Conservation (phyloP, 2,797 vertebrate genomes). For the Sebastes reedi region DNA sequence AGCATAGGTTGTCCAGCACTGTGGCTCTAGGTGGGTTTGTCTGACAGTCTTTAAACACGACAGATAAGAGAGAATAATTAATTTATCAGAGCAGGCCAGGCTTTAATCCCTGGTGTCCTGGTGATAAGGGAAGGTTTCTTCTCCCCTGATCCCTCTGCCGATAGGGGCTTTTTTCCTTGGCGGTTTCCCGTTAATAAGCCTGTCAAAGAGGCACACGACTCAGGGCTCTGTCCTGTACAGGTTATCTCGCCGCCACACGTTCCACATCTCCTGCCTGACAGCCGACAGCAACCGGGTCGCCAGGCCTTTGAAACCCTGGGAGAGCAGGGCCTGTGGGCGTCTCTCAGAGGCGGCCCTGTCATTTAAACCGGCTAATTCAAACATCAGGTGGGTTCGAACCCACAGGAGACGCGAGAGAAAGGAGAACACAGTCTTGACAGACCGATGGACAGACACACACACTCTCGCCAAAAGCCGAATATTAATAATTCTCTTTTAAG, state of each 20-base stretch:
- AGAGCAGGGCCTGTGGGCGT: slow-evolving; percentile 61
- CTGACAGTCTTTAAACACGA: slow-evolving; percentile 82
- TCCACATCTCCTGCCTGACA: slow-evolving; percentile 76
- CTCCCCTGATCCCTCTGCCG: slow-evolving; percentile 77
- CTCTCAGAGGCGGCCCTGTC: slow-evolving; percentile 75
- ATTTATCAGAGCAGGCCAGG: slow-evolving; percentile 82
- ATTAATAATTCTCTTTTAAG: slow-evolving; percentile 67
- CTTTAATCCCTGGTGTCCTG: slow-evolving; percentile 84
- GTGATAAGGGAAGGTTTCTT: slow-evolving; percentile 84
- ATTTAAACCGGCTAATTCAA: slow-evolving; percentile 80
- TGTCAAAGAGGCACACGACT: slow-evolving; percentile 78
- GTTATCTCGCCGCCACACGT: slow-evolving; percentile 82
- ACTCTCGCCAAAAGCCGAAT: slow-evolving; percentile 17
- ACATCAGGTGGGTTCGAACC: slow-evolving; percentile 64
- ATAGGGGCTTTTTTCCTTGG: slow-evolving; percentile 75
- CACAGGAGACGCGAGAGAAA: slow-evolving; percentile 31
- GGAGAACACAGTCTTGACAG: slow-evolving; percentile 16
- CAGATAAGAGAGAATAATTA: slow-evolving; percentile 85
- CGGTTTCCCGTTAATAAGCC: slow-evolving; percentile 84
- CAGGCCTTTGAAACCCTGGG: slow-evolving; percentile 75
- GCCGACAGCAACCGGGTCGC: slow-evolving; percentile 60
- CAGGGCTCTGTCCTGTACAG: slow-evolving; percentile 71
- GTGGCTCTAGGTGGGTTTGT: slow-evolving; percentile 66
- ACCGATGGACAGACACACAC: not conserved
- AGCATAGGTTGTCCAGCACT: slow-evolving; percentile 39